Percentiles rank a stretch among this genome's conserved stretches.
Evolutionary conservation across 2,888 invertebrate species (phyloP).

Genomic region (Zaprionus lineosus): DNA sequence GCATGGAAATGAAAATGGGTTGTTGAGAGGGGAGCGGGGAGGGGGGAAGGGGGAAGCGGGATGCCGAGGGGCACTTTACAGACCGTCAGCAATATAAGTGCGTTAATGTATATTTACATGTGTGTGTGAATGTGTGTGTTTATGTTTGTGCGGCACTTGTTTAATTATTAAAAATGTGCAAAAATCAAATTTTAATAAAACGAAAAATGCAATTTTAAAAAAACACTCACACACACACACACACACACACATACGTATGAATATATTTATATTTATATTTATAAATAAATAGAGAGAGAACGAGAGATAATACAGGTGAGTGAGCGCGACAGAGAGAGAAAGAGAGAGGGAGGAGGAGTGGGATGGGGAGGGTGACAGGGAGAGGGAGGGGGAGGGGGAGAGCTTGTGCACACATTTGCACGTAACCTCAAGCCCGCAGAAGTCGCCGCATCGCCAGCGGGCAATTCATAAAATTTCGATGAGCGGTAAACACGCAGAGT

Average conservation of each 20-base stretch:
- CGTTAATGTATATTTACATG: conserved; percentile 6
- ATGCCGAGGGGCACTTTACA: conserved; percentile 39
- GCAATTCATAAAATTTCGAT: conserved; percentile 73
- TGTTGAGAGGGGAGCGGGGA: background rate
- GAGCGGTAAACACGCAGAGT: conserved; percentile 75
- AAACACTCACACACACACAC: too few species aligned
- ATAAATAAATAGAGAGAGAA: background rate
- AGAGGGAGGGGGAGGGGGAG: conserved; percentile 1
- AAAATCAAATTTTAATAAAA: conserved; percentile 52
- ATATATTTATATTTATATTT: background rate
- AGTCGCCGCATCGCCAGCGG: conserved; percentile 14
- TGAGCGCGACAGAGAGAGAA: background rate
- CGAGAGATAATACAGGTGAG: too few species aligned
- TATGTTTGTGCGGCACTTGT: conserved; percentile 17
- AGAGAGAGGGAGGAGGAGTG: conserved; percentile 11
- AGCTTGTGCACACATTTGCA: conserved; percentile 58
- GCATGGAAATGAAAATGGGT: too few species aligned
- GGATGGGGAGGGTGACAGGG: background rate
- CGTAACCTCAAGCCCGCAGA: conserved; percentile 54
- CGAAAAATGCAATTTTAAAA: too few species aligned
- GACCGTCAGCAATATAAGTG: conserved; percentile 16
- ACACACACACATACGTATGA: too few species aligned
- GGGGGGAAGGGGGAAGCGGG: conserved; percentile 10
- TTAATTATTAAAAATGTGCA: conserved; percentile 65
- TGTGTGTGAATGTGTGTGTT: background rate